Conservation (phyloP, 2,113 vertebrate species). For the Holacanthus passer region DNA sequence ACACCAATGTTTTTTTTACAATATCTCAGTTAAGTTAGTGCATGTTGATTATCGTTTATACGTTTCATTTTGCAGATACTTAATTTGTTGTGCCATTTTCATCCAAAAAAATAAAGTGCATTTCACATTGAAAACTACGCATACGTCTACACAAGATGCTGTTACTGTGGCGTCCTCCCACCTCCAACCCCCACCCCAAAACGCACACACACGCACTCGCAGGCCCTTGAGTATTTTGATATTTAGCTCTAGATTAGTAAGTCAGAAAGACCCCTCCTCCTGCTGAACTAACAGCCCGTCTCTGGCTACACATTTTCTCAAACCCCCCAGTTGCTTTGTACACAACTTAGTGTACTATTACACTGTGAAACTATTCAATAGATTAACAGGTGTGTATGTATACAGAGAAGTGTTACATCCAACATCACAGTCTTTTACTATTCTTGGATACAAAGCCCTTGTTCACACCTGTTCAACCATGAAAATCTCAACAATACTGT, state of each 20-base stretch:
- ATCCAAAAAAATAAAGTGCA: conserved; percentile 87
- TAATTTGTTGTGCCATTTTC: conserved; percentile 86
- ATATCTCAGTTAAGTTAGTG: conserved; percentile 87
- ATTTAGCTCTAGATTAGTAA: conserved; percentile 76
- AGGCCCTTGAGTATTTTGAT: conserved; percentile 75
- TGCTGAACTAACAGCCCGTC: conserved; percentile 10
- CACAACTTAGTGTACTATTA: conserved; percentile 48
- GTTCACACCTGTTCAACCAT: conserved; percentile 59
- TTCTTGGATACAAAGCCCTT: conserved; percentile 80
- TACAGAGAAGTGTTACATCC: conserved; percentile 69
- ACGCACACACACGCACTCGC: conserved; percentile 56
- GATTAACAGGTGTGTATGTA: conserved; percentile 59
- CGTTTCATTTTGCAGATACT: conserved; percentile 88
- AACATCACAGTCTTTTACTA: conserved; percentile 64
- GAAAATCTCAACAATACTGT: conserved; percentile 42
- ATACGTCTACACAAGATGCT: conserved; percentile 85
- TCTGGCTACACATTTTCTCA: conserved; percentile 36
- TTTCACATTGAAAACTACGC: conserved; percentile 86
- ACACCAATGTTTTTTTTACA: conserved; percentile 79
- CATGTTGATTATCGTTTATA: conserved; percentile 86
- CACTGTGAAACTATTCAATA: conserved; percentile 56
- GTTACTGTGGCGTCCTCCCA: conserved; percentile 65
- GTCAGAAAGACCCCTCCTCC: conserved; percentile 28
- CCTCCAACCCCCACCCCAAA: conserved; percentile 17
- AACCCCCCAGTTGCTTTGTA: conserved; percentile 34